A percentile compares a stretch with the other conserved stretches of the same genome.
phyloP scores from a whole-genome alignment of 2,888 invertebrate species.

The Pyrrhopygopsis socrates region DNA sequence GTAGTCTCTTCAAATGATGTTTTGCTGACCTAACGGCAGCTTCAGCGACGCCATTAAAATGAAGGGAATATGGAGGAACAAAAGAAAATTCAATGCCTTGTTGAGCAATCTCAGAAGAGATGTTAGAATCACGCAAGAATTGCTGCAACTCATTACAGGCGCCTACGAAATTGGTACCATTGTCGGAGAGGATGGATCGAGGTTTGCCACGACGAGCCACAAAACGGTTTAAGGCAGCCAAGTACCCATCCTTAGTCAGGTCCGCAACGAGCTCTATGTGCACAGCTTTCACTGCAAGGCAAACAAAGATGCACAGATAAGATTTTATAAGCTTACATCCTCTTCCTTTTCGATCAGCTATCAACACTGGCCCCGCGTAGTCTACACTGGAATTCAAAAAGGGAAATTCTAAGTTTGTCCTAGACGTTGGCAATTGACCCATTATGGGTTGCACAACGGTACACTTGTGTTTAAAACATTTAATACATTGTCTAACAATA shows the following conservation, averaged over 20 bases:
- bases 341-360: constrained; percentile 65
- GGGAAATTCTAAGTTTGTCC: background rate
- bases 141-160: constrained; percentile 7
- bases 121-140: background rate
- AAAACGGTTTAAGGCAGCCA: background rate
- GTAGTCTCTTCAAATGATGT: background rate
- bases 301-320: constrained; percentile 76
- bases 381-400: constrained; percentile 23
- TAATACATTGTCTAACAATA: too few species aligned
- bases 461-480: too few species aligned
- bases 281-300: constrained; percentile 69
- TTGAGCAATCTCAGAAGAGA: background rate
- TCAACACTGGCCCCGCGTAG: constrained; percentile 62
- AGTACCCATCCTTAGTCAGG: constrained; percentile 19
- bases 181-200: background rate
- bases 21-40: background rate
- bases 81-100: constrained; percentile 51
- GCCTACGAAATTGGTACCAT: background rate
- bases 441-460: constrained; percentile 12
- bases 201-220: background rate
- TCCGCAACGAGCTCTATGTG: constrained; percentile 71
- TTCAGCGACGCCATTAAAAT: background rate
- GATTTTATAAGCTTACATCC: constrained; percentile 73
- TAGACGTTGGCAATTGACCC: background rate
- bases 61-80: constrained; percentile 27